Percentiles rank a stretch among this genome's conserved stretches.
Conservation (phyloP, 1,140 invertebrate species). For the Steinernema feltiae region DNA sequence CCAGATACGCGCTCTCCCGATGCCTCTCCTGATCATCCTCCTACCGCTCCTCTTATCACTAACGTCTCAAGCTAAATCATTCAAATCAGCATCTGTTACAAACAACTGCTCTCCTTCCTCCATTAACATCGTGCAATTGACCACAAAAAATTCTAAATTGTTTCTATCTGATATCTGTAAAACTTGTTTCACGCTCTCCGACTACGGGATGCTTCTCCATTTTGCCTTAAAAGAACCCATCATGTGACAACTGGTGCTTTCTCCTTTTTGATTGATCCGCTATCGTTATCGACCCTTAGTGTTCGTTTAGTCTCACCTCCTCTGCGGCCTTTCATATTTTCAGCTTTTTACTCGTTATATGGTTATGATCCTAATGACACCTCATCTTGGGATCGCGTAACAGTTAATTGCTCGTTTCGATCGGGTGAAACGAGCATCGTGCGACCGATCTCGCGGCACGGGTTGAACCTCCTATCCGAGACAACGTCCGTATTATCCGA, state of each 20-base stretch:
- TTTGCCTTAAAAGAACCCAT: too few relatives aligned
- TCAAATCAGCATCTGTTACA: too few relatives aligned
- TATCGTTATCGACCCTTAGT: neutral
- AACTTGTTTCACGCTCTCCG: neutral
- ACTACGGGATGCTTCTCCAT: slow-evolving; percentile 6
- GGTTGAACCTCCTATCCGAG: neutral
- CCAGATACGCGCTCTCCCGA: neutral
- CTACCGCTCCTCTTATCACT: neutral
- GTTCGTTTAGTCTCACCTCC: neutral
- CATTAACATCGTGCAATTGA: neutral
- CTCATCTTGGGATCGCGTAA: neutral
- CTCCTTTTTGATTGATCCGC: too few relatives aligned
- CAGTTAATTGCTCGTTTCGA: neutral
- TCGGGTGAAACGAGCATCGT: neutral
- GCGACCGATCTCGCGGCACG: neutral
- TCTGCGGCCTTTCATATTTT: too few relatives aligned
- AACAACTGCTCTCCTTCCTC: neutral
- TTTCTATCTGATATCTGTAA: neutral
- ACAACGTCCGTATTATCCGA: neutral
- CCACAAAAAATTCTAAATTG: neutral
- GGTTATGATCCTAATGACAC: too few relatives aligned
- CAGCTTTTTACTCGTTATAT: too few relatives aligned
- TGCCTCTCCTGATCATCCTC: neutral
- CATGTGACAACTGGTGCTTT: too few relatives aligned
- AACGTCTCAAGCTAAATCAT: neutral